Conservation (phyloP, 2,113 vertebrate genomes). For the Axis porcinus region DNA sequence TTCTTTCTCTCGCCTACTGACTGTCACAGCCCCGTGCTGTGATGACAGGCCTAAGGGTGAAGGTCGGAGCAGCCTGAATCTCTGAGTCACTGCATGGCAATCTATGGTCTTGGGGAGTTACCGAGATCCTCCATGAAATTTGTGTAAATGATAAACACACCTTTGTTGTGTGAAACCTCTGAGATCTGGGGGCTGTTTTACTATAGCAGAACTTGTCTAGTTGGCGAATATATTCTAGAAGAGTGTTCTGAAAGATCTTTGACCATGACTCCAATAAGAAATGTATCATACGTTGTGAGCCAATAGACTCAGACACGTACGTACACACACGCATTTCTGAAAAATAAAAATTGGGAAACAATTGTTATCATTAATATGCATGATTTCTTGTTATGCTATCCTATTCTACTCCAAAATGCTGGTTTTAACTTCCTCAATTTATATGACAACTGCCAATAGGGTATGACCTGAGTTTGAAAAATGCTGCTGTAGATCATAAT, state of each 20-base stretch:
- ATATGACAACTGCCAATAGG: neutral
- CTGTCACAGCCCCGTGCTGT: neutral
- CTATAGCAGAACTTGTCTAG: neutral
- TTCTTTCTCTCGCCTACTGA: neutral
- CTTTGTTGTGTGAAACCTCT: neutral
- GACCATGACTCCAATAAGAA: neutral
- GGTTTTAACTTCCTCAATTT: neutral
- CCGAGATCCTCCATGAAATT: neutral
- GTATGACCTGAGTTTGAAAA: slow-evolving; percentile 21
- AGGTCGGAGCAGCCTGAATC: neutral
- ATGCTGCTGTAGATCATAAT: neutral
- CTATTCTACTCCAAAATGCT: neutral
- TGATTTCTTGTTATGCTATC: neutral
- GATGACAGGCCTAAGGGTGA: neutral
- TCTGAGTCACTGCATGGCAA: neutral
- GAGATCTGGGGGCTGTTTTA: neutral
- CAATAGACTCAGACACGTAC: neutral
- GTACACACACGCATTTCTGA: neutral
- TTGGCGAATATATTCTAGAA: neutral
- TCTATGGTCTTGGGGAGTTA: neutral
- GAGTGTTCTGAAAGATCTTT: slow-evolving; percentile 23
- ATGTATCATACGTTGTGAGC: neutral
- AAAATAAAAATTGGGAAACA: neutral
- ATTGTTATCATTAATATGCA: neutral
- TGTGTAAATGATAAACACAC: neutral